Evolutionary conservation across 2,113 vertebrate species (phyloP), one percentile per base, ranked within the genome.

Genomic region (Myotis davidii): DNA sequence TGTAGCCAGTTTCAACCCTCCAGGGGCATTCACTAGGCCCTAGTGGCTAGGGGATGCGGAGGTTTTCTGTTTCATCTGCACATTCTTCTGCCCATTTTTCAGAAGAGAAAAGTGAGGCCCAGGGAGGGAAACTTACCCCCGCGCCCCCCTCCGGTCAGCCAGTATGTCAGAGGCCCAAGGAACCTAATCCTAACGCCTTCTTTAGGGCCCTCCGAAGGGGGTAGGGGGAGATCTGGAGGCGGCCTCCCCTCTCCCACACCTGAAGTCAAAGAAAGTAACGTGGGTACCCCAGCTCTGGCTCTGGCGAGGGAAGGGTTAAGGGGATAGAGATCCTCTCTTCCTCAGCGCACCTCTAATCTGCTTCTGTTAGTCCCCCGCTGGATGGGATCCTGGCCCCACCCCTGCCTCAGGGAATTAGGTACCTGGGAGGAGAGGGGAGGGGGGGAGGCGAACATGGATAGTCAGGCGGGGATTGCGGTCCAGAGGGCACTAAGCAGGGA

Each of bases 291-390:
- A 14, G 8, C 23, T 39, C 86, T 8, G 9, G 56, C 50, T n/a
- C n/a, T 9, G 61, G 73, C 0, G 1, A 72, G 69, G 88, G 23
- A 54, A 69, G 45, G 65, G 70, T 91, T 69, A 84, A 61, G 17
- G 42, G 11, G 9, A 48, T 21, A 50, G 42, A 56, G 65, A 54
- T 69, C 65, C 65, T 21, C 78, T 25, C 21, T 76, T 11, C 32
- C 13, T 10, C 39, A 9, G 27, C 6, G 74, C 18, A 0, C 23
- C 61, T 54, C 86, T 96, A 93, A 91, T 67, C 85, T 14, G 59
- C 67, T 85, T 77, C 56, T 8, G 45, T 52, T 82, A 91, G 94
- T 95, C 90, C 73, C 54, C 21, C 11, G 61, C 34, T 45, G 25
- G 61, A 32, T n/a, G 32, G 6, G 64, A 52, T 21, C 70, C 74